Evolutionary conservation across 2,888 invertebrate genomes (phyloP).

Genomic region (Clitarchus hookeri): DNA sequence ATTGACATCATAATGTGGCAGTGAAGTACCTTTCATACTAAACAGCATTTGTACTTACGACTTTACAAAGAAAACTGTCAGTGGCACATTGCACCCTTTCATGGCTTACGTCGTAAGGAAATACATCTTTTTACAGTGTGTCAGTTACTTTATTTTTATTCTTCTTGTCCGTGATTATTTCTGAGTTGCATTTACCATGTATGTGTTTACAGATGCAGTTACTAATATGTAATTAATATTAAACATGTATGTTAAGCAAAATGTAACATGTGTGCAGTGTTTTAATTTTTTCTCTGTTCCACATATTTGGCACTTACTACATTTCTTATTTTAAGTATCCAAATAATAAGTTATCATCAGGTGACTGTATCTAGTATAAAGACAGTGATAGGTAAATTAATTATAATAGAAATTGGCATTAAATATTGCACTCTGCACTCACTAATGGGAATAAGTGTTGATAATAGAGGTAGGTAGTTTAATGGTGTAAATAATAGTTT

Average conservation of each 20-base stretch:
- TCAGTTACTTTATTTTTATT: slow-evolving; percentile 18
- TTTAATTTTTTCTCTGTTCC: background rate
- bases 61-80: background rate
- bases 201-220: background rate
- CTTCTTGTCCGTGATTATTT: background rate
- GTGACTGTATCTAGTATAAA: too few species aligned
- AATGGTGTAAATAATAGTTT: too few species aligned
- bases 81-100: background rate
- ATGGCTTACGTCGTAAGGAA: background rate
- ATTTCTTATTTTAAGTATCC: slow-evolving; percentile 19
- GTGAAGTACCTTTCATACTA: background rate
- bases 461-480: too few species aligned
- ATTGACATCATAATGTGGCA: background rate
- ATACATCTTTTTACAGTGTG: background rate
- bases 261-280: background rate
- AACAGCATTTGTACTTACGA: background rate
- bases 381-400: too few species aligned
- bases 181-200: background rate
- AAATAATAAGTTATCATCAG: background rate
- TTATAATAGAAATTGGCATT: too few species aligned
- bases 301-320: background rate
- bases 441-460: too few species aligned
- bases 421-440: too few species aligned
- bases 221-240: background rate
- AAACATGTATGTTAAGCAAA: background rate